Percentiles rank a stretch among this genome's conserved stretches.
Evolutionary conservation across 2,888 invertebrate genomes (phyloP).

Genomic region (Meganola albula): DNA sequence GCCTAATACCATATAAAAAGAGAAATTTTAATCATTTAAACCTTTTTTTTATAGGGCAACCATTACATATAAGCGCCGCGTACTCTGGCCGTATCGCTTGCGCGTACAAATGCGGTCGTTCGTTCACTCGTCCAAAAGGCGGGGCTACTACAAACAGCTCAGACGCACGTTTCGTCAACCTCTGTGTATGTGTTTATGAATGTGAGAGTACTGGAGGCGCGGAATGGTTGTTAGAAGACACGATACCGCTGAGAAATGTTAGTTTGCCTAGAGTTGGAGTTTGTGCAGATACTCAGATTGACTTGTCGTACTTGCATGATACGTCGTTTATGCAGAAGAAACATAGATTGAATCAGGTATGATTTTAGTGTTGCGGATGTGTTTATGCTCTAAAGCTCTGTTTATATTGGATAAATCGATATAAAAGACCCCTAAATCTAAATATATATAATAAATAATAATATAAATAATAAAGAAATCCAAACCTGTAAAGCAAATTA

Average conservation of each 20-base stretch:
- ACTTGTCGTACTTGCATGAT: constrained; percentile 89
- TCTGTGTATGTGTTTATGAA: constrained; percentile 97
- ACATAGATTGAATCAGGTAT: constrained; percentile 85
- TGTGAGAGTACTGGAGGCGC: constrained; percentile 98
- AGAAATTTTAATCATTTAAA: no score
- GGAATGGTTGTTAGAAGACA: constrained; percentile 96
- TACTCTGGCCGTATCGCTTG: constrained; percentile 98
- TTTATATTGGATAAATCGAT: no score
- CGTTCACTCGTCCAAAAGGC: constrained; percentile 91
- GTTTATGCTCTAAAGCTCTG: no score
- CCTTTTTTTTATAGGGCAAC: constrained; percentile 79
- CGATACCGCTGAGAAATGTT: constrained; percentile 95
- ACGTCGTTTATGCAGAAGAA: constrained; percentile 88
- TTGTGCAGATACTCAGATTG: constrained; percentile 88
- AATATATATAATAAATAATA: no score
- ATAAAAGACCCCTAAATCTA: no score
- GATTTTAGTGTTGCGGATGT: no score
- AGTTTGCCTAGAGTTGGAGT: constrained; percentile 89
- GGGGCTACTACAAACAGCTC: constrained; percentile 79
- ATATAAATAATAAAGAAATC: no score
- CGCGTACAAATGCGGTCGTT: constrained; percentile 96
- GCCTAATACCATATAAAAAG: no score
- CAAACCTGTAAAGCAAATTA: no score
- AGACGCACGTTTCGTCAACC: constrained; percentile 88
- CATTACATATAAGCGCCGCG: constrained; percentile 95